Conservation (phyloP, 2,888 invertebrate species). For the Operophtera brumata region DNA sequence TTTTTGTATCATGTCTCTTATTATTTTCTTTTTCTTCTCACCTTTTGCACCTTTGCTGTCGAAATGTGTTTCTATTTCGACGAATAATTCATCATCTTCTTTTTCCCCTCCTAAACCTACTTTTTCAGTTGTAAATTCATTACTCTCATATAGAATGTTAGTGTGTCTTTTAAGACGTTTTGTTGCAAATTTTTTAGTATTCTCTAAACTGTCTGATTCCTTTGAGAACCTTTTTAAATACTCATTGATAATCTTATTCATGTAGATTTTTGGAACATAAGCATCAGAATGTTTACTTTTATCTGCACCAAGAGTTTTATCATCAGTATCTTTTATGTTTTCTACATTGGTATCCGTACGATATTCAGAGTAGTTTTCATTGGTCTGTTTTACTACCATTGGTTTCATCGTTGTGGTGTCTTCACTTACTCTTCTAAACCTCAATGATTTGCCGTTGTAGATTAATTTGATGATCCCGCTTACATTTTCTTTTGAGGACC, state of each 20-base stretch:
- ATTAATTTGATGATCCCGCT: constrained; percentile 57
- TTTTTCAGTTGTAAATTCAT: constrained; percentile 30
- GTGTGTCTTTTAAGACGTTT: constrained; percentile 60
- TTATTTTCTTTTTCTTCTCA: constrained; percentile 62
- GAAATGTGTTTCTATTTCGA: constrained; percentile 74
- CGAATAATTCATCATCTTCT: constrained; percentile 63
- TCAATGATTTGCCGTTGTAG: constrained; percentile 59
- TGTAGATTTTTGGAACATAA: constrained; percentile 33
- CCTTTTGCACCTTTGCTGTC: constrained; percentile 64
- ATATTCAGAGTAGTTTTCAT: not conserved
- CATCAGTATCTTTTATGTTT: not conserved
- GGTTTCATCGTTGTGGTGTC: not conserved
- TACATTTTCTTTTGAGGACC: constrained; percentile 46
- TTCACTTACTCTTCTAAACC: constrained; percentile 36
- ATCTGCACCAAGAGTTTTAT: not conserved
- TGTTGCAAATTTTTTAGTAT: constrained; percentile 17
- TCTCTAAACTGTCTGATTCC: constrained; percentile 21
- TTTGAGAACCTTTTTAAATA: constrained; percentile 39
- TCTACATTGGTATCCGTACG: not conserved
- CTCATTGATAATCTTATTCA: constrained; percentile 45
- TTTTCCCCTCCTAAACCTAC: constrained; percentile 37
- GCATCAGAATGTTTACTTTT: not conserved
- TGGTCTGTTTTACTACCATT: not conserved
- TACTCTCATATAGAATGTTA: constrained; percentile 47
- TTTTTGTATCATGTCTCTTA: constrained; percentile 60